Evolutionary conservation across 2,888 invertebrate species (phyloP), one percentile per base, ranked within the genome.

Genomic region (Drosophila kuntzei): DNA sequence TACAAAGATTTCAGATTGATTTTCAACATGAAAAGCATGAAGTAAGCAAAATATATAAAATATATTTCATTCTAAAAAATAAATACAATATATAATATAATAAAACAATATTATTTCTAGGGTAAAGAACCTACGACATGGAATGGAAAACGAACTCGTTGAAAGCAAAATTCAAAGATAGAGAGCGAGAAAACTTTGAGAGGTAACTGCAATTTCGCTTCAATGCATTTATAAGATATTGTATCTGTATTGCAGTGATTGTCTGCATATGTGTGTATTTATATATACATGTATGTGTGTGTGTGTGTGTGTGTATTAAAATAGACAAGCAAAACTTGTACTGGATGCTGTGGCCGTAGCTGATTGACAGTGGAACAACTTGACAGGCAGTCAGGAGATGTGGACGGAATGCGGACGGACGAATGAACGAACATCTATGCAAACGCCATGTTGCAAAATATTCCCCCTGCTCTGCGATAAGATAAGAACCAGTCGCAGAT

Each of bases 161-260:
- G 69, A 62, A 73, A 63, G 50, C 65, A 34, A 51, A 55, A 62
- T 47, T 69, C 50, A 49, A 39, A 71, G 67, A 61, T 39, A 71
- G 43, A 63, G 58, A 22, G 27, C 41, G 50, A 41, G 50, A 60
- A 43, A 46, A 54, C 57, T 73, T 59, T 70, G 70, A 63, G 60
- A 73, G 70, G 79, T 71, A 76, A 50, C 54, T 82, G 71, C 86
- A 86, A 86, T 75, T 80, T 77, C 83, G 83, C 88, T 83, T 86
- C 57, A 83, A 82, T 86, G 87, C 86, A 83, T 76, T 71, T 62
- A 74, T 68, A 88, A 86, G 88, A 88, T 86, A 86, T 80, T 79
- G 83, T 87, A 82, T 82, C 76, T 87, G 66, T 60, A 63, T 62
- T 37, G 59, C 77, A 55, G 36, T 36, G 47, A 58, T 63, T 62